Percentiles rank a stretch among this genome's conserved stretches.
phyloP scores from a whole-genome alignment of 2,113 vertebrate genomes.

The Neolamprologus sp. region DNA sequence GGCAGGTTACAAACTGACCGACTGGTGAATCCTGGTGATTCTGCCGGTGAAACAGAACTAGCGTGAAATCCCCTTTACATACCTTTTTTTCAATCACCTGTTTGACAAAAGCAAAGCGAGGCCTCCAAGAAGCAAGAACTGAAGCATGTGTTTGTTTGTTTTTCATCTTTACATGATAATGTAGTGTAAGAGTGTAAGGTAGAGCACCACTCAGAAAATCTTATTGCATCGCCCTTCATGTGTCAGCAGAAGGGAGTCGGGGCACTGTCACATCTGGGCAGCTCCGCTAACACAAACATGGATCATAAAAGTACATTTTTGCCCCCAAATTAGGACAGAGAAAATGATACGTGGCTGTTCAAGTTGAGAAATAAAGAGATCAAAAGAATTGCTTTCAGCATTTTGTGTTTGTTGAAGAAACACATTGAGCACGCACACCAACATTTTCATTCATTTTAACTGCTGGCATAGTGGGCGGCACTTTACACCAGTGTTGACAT shows the following conservation, averaged over 20 bases:
- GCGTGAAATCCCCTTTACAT: neutral
- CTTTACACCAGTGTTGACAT: neutral
- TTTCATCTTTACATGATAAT: neutral
- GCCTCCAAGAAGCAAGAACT: neutral
- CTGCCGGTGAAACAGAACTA: neutral
- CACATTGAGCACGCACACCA: neutral
- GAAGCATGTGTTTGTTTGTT: neutral
- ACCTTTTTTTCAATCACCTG: neutral
- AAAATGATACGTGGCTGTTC: neutral
- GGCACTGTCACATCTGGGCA: neutral
- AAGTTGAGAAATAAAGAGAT: neutral
- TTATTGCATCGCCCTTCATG: conserved; percentile 41
- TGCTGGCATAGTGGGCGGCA: neutral
- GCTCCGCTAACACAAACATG: neutral
- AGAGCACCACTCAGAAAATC: conserved; percentile 54
- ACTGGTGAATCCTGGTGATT: neutral
- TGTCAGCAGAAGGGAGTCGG: neutral
- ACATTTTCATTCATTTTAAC: conserved; percentile 2
- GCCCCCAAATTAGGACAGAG: neutral
- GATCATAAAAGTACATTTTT: neutral
- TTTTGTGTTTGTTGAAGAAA: neutral
- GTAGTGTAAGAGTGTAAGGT: conserved; percentile 9
- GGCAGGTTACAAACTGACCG: neutral
- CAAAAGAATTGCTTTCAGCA: neutral
- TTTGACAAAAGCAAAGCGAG: neutral